Evolutionary conservation across 2,888 invertebrate genomes (phyloP).

Genomic region (Leptarthrus brevirostris): DNA sequence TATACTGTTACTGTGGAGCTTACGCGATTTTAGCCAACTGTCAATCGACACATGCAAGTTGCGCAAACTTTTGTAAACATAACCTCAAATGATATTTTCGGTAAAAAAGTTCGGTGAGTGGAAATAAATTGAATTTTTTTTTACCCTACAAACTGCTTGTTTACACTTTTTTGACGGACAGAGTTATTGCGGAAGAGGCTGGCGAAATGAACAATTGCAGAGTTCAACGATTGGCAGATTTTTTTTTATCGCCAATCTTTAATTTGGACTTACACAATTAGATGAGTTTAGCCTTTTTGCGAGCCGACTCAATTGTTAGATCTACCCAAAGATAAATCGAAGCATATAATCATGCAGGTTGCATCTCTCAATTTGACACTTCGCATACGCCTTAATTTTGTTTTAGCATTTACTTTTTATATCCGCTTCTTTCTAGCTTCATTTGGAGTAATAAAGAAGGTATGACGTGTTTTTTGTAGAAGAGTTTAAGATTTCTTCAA

Average conservation of each 20-base stretch:
- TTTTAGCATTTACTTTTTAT: too few species aligned
- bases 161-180: not conserved
- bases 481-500: too few species aligned
- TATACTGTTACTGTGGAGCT: not conserved
- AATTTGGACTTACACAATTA: not conserved
- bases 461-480: too few species aligned
- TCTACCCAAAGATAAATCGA: too few species aligned
- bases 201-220: not conserved
- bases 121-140: not conserved
- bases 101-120: not conserved
- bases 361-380: too few species aligned
- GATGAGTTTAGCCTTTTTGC: not conserved
- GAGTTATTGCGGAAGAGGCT: slow-evolving; percentile 9
- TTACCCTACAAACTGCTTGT: slow-evolving; percentile 7
- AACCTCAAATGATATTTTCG: slow-evolving; percentile 3
- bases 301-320: too few species aligned
- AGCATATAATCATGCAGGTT: too few species aligned
- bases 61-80: slow-evolving; percentile 5
- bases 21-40: not conserved
- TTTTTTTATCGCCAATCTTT: not conserved
- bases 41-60: not conserved
- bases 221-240: slow-evolving; percentile 18
- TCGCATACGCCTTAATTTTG: too few species aligned
- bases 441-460: too few species aligned
- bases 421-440: too few species aligned